Evolutionary conservation across 1,140 invertebrate species (phyloP).

Genomic region (Drosophila fuyamai): DNA sequence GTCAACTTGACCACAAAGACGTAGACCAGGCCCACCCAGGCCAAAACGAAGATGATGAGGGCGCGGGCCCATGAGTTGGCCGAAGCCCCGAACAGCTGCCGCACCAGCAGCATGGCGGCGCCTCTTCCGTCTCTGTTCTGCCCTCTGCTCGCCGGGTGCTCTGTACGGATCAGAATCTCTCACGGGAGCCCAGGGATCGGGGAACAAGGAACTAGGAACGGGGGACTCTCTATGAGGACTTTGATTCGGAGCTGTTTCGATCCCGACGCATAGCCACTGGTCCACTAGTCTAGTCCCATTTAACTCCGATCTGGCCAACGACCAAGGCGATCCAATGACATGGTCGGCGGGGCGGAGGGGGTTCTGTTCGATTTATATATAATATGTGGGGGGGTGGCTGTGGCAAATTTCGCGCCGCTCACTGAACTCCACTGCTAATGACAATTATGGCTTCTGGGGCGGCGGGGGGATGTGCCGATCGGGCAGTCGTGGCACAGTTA

Average conservation of each 20-base stretch:
- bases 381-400: background rate
- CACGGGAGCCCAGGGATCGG: background rate
- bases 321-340: conserved; percentile 27
- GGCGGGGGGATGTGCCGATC: conserved; percentile 17
- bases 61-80: conserved; percentile 81
- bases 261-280: conserved; percentile 1
- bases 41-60: conserved; percentile 77
- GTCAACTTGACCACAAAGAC: conserved; percentile 80
- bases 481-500: conserved; percentile 36
- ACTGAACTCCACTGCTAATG: conserved; percentile 8
- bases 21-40: conserved; percentile 82
- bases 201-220: background rate
- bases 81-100: conserved; percentile 79
- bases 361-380: background rate
- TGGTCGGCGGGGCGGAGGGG: conserved; percentile 8
- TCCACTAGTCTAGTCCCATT: background rate
- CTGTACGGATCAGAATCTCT: too few species aligned
- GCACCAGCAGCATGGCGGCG: conserved; percentile 72
- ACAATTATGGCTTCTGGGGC: conserved; percentile 1
- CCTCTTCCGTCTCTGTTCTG: too few species aligned
- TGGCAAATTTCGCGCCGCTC: conserved; percentile 1
- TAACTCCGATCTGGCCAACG: conserved; percentile 30
- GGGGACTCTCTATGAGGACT: conserved; percentile 1
- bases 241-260: background rate
- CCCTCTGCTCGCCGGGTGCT: too few species aligned